A percentile compares a stretch with the other conserved stretches of the same genome.
phyloP scores from a whole-genome alignment of 2,797 vertebrate species.

The Pangasius djambal region DNA sequence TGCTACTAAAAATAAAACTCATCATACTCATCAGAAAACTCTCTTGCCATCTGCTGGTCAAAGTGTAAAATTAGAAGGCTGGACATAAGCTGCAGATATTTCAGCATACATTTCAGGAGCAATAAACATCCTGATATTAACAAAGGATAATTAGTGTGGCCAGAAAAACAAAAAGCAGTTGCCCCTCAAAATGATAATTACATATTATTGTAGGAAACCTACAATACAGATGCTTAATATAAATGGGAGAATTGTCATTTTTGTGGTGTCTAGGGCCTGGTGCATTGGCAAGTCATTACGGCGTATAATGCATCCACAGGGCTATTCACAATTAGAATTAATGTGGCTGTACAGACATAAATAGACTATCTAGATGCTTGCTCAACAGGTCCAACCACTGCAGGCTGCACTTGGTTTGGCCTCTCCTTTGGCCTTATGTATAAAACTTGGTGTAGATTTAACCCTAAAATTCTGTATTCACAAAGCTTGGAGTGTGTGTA shows the following conservation, averaged over 20 bases:
- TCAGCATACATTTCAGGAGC: background rate
- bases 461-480: background rate
- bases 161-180: background rate
- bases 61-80: background rate
- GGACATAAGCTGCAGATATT: background rate
- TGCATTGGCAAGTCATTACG: background rate
- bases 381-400: background rate
- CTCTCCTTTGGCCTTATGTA: background rate
- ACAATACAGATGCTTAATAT: background rate
- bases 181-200: background rate
- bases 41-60: slow-evolving; percentile 4
- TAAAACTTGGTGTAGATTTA: background rate
- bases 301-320: background rate
- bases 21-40: background rate
- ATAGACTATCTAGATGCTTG: background rate
- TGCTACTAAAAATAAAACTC: background rate
- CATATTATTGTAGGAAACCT: background rate
- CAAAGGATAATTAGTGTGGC: background rate
- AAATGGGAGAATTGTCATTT: background rate
- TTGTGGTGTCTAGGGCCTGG: background rate
- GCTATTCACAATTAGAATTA: background rate
- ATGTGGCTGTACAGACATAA: background rate
- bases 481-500: background rate
- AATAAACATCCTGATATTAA: background rate
- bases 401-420: background rate